Conservation (phyloP, 1,140 invertebrate species). For the Drosophila pruinosa region DNA sequence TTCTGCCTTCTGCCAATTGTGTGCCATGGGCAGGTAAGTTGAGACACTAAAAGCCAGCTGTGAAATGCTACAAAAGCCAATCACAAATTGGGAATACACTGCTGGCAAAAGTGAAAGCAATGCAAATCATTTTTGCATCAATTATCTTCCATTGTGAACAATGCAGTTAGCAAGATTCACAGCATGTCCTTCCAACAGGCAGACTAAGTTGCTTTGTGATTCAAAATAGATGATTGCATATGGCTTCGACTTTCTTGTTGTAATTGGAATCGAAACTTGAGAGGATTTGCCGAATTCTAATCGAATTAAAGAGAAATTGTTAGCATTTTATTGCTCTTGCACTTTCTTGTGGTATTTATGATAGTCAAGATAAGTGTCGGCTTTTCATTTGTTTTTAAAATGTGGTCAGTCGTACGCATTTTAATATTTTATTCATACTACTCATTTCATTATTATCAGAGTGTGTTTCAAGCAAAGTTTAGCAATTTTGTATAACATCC, state of each 20-base stretch:
- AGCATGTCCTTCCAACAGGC: too few relatives aligned
- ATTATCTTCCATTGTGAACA: not conserved
- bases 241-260: not conserved
- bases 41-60: not conserved
- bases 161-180: too few relatives aligned
- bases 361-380: too few relatives aligned
- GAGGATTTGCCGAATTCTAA: not conserved
- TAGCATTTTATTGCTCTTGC: not conserved
- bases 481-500: too few relatives aligned
- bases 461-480: too few relatives aligned
- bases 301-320: not conserved
- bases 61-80: not conserved
- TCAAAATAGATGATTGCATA: not conserved
- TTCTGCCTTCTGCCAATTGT: too few relatives aligned
- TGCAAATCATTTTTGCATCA: not conserved
- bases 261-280: not conserved
- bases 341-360: too few relatives aligned
- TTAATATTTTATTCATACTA: too few relatives aligned
- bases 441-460: too few relatives aligned
- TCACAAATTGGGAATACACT: slow-evolving; percentile 16
- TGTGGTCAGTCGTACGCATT: too few relatives aligned
- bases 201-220: not conserved
- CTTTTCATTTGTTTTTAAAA: too few relatives aligned
- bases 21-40: not conserved
- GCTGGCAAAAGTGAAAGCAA: not conserved